Percentiles rank a stretch among this genome's conserved stretches.
These are phyloP conservation scores for Telenomus remus DNA, from an alignment of 1,140 invertebrate species.

Conservation along the genomic window DNA sequence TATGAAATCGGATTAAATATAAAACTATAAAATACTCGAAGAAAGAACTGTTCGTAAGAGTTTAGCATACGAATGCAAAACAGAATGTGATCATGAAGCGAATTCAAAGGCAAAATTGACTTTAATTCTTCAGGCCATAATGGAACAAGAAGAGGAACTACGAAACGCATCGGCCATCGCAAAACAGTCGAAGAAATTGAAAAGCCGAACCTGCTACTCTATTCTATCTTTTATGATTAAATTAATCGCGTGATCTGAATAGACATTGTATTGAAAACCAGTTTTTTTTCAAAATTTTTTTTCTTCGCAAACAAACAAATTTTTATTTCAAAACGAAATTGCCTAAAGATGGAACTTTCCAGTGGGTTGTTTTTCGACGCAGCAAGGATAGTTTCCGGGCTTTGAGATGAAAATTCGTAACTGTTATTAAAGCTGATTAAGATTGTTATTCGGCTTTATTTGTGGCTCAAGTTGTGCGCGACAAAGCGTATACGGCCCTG, in stretches of 20 bases:
- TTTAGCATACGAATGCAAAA: slow-evolving; percentile 35
- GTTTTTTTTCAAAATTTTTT: slow-evolving; percentile 17
- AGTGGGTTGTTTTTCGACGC: no score
- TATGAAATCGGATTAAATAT: neutral
- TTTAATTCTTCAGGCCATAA: slow-evolving; percentile 37
- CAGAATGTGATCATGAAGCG: slow-evolving; percentile 8
- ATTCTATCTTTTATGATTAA: slow-evolving; percentile 49
- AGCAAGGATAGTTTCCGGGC: neutral
- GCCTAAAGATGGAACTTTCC: neutral
- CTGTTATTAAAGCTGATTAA: slow-evolving; percentile 31
- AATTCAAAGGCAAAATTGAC: slow-evolving; percentile 32
- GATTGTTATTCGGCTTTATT: slow-evolving; percentile 17
- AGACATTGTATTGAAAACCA: slow-evolving; percentile 29
- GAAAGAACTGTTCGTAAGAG: neutral
- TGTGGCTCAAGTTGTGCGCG: slow-evolving; percentile 4
- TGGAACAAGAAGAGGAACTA: slow-evolving; percentile 30
- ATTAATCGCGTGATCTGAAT: slow-evolving; percentile 46
- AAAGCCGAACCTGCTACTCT: slow-evolving; percentile 36
- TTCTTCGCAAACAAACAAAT: no score
- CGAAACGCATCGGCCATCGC: slow-evolving; percentile 6
- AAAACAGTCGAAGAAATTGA: slow-evolving; percentile 13
- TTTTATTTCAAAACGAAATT: no score
- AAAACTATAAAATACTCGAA: neutral
- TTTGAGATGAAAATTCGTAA: neutral
- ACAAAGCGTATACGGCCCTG: slow-evolving; percentile 51